phyloP scores from a whole-genome alignment of 2,113 vertebrate genomes.

The Nerophis lumbriciformis region DNA sequence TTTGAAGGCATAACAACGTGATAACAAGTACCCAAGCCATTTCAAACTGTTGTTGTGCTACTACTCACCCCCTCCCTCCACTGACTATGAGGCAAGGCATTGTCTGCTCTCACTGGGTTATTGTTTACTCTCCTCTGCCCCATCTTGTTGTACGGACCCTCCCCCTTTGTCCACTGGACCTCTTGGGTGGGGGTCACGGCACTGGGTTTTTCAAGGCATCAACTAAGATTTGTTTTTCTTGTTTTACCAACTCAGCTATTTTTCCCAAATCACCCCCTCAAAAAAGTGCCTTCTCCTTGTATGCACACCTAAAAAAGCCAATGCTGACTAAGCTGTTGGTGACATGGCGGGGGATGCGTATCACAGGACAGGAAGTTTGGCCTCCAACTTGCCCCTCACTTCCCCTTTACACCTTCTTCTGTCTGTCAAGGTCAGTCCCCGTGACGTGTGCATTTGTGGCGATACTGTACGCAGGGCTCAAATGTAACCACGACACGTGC shows the following conservation, averaged over 20 bases:
- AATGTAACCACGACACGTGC: too few species aligned
- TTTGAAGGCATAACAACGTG: too few species aligned
- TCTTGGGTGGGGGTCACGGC: constrained; percentile 23
- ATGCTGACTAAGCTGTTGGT: constrained; percentile 32
- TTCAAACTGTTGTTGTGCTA: constrained; percentile 41
- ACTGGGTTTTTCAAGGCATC: neutral
- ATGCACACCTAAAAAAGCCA: constrained; percentile 34
- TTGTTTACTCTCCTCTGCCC: constrained; percentile 40
- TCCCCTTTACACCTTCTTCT: constrained; percentile 9
- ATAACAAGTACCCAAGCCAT: constrained; percentile 27
- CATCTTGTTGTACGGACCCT: constrained; percentile 14
- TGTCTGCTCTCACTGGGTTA: constrained; percentile 33
- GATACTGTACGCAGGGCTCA: too few species aligned
- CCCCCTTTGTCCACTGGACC: constrained; percentile 9
- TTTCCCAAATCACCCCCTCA: neutral
- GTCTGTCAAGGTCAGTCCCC: constrained; percentile 32
- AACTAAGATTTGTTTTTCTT: too few species aligned
- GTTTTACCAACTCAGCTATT: neutral
- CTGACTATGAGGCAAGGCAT: constrained; percentile 45
- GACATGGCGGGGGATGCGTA: constrained; percentile 1
- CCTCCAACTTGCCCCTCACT: neutral
- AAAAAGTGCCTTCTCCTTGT: constrained; percentile 2
- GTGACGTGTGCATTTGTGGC: constrained; percentile 24
- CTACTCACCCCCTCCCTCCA: constrained; percentile 33
- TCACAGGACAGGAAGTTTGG: constrained; percentile 22